phyloP scores from a whole-genome alignment of 2,888 invertebrate species.

The Mythimna lalbum region DNA sequence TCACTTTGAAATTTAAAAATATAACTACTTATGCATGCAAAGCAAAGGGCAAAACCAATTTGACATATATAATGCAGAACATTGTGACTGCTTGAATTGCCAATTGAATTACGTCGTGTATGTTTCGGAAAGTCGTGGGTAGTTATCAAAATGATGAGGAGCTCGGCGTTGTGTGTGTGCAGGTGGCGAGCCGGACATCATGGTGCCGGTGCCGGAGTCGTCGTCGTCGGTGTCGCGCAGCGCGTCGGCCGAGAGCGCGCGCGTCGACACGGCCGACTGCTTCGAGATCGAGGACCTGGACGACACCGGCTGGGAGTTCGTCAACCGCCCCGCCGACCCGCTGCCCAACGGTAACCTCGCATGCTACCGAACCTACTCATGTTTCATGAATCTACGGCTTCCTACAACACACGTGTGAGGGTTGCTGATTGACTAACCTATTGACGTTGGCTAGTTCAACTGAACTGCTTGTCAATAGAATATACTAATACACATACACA shows the following conservation, averaged over 20 bases:
- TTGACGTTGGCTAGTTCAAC: not conserved
- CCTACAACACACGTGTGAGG: not conserved
- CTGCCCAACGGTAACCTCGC: constrained; percentile 79
- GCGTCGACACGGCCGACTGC: constrained; percentile 88
- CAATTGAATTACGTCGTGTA: no score
- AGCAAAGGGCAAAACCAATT: not conserved
- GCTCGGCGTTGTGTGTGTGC: constrained; percentile 11
- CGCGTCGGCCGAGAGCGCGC: constrained; percentile 64
- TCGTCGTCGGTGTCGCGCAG: constrained; percentile 59
- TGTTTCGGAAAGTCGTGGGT: not conserved
- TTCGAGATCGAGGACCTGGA: constrained; percentile 89
- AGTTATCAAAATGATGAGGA: not conserved
- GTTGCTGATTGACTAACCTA: not conserved
- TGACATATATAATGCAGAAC: not conserved
- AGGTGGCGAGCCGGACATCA: constrained; percentile 82
- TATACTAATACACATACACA: no score
- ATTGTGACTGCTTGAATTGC: not conserved
- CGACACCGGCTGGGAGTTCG: constrained; percentile 88
- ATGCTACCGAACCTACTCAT: no score
- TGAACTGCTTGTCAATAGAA: not conserved
- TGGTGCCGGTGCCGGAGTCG: constrained; percentile 67
- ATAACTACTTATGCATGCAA: constrained; percentile 12
- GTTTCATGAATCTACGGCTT: not conserved
- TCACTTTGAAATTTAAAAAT: constrained; percentile 3
- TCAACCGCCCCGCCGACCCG: constrained; percentile 83